Base-by-base conservation (phyloP, 2,888 invertebrate genomes). In the Sarcophaga rosellei region DNA sequence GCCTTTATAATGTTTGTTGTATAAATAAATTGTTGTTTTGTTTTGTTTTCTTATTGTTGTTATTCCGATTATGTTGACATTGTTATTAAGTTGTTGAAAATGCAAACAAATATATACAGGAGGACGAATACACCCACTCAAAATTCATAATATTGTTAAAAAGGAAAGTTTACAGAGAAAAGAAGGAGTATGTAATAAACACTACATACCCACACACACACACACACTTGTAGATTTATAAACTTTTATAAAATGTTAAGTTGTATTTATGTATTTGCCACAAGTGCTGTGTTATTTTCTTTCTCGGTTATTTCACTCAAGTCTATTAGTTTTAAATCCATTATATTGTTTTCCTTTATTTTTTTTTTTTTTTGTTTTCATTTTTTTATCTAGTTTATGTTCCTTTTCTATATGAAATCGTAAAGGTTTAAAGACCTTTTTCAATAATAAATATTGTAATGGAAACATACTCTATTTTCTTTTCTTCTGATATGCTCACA, bases 311-410 rank as follows among this genome's bases (percentile, higher is more conserved):
- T 57, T 59, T 63, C 47, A 59, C 66, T 59, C 68, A 65, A 77
- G 76, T 68, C 57, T 77, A 77, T 85, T 74, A 74, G 61, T 77
- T 81, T 81, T 69, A 77, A 81, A 85, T 74, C 81, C 73, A 85
- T 81, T 85, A 78, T 61, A 12, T 35, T 62, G 45, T 59, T 84
- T 84, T 62, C 25, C 57, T 35, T 35, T 35, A 6, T 8, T 35
- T 35, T 8, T 35, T 35, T 35, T 1, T 35, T 35, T 35, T 8
- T 35, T 35, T 35, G 6, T 35, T 35, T 35, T 35, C 8, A 6
- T 35, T 35, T 35, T 35, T 35, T 23, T 23, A 23, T 23, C 23
- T 3, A 23, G 3, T 23, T 23, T 23, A 23, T 25, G 5, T 25
- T 25, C 25, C 0, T 25, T 25, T 25, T 0, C 35, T 35, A 1